Conservation (phyloP, 1,140 invertebrate genomes). For the Drosophila melanica region DNA sequence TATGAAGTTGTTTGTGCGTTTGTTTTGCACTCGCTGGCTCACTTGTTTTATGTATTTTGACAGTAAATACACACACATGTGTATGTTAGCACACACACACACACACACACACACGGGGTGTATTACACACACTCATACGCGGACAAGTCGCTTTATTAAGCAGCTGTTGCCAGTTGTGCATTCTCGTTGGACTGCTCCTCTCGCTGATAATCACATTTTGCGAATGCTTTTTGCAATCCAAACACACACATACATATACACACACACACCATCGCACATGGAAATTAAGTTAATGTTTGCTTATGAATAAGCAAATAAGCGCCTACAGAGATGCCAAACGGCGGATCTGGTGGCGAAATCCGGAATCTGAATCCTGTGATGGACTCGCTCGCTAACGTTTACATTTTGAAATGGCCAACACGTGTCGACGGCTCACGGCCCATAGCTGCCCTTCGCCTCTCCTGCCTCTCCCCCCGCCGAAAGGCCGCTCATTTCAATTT, state of each 20-base stretch:
- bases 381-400: conserved; percentile 67
- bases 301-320: conserved; percentile 83
- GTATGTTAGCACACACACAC: conserved; percentile 9
- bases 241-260: conserved; percentile 10
- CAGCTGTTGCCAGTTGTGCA: conserved; percentile 59
- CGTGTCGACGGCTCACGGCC: conserved; percentile 48
- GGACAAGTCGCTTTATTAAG: conserved; percentile 56
- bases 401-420: conserved; percentile 82
- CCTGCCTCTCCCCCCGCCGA: not conserved
- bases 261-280: conserved; percentile 40
- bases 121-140: conserved; percentile 9
- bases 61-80: conserved; percentile 1
- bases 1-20: conserved; percentile 27
- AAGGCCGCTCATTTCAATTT: conserved; percentile 71
- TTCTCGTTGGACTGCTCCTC: conserved; percentile 14
- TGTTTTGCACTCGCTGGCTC: conserved; percentile 13
- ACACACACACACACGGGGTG: not conserved
- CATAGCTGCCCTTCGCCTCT: not conserved
- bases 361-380: conserved; percentile 48
- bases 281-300: conserved; percentile 84
- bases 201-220: conserved; percentile 78
- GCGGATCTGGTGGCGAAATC: conserved; percentile 5
- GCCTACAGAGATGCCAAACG: conserved; percentile 54
- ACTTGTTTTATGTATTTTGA: conserved; percentile 52
- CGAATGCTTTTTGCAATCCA: conserved; percentile 63